Base-by-base conservation (phyloP, 1,140 invertebrate genomes). In the Vanessa tameamea region DNA sequence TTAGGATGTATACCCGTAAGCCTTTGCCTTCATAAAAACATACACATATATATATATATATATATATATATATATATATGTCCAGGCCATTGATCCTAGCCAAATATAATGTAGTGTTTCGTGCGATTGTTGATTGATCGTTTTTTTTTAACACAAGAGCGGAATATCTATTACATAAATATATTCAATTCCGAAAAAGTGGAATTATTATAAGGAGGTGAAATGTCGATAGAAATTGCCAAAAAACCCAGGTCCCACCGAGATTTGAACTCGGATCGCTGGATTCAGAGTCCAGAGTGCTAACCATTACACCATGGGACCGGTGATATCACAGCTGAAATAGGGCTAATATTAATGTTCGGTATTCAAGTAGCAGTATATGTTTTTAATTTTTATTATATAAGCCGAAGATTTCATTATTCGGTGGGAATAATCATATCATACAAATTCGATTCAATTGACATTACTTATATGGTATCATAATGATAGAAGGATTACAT, bases 201-300 rank as follows among this genome's bases (percentile, higher is more conserved):
- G 8, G 37, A 43, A 43, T 43, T 37, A 37, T 37, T 1, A 11
- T 43, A 43, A 43, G 37, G 1, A 43, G 8, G 1, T 43, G 7
- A 43, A 16, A 16, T 16, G n/a, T 53, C 7, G 9, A 16, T 43
- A 6, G 37, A 8, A 43, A 9, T 43, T 43, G n/a, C 15, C 15
- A 55, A 55, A 69, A 70, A 74, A 69, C 6, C 12, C 16, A 96
- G 95, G 95, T 96, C 94, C 95, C 95, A 95, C 95, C 95, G 95
- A 96, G 95, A 96, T 95, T 96, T 95, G 95, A 96, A 96, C 95
- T 96, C 95, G 95, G 95, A 96, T 96, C 96, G 95, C 96, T 96
- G 96, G 96, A 96, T 96, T 96, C 96, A 97, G 94, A 97, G 96
- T 97, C 96, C 96, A 96, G 95, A 96, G 95, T 96, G 96, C 96